Evolutionary conservation across 1,140 invertebrate genomes (phyloP).

Genomic region (Temnothorax nylanderi): DNA sequence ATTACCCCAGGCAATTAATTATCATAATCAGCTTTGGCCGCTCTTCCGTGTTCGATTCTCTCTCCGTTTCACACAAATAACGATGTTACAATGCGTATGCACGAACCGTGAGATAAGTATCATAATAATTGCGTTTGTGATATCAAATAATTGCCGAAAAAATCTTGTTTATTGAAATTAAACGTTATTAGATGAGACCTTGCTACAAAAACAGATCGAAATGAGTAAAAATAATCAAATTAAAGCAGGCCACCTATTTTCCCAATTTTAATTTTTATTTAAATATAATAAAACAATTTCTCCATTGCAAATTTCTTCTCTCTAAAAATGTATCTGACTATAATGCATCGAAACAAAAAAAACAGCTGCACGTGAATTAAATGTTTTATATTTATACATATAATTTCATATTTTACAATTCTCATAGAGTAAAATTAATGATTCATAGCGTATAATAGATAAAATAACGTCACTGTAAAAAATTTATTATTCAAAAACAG

Average conservation of each 20-base stretch:
- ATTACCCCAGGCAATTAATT: constrained; percentile 69
- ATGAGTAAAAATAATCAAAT: neutral
- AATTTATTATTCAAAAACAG: neutral
- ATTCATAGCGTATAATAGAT: neutral
- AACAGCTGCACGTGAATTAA: neutral
- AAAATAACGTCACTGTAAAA: neutral
- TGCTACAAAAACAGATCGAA: too few relatives aligned
- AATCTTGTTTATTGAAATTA: neutral
- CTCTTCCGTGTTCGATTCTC: constrained; percentile 52
- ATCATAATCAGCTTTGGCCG: constrained; percentile 68
- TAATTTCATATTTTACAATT: neutral
- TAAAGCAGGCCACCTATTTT: neutral
- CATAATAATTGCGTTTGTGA: neutral
- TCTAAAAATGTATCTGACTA: neutral
- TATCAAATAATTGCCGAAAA: neutral
- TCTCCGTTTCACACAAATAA: constrained; percentile 1
- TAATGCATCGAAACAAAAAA: neutral
- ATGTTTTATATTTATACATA: neutral
- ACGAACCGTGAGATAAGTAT: neutral
- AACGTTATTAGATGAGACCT: neutral
- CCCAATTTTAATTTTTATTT: neutral
- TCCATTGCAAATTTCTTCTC: neutral
- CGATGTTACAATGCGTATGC: neutral
- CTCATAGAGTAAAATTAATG: neutral
- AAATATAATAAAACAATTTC: neutral